Conservation (phyloP, 2,797 vertebrate species). For the Danio aesculapii region DNA sequence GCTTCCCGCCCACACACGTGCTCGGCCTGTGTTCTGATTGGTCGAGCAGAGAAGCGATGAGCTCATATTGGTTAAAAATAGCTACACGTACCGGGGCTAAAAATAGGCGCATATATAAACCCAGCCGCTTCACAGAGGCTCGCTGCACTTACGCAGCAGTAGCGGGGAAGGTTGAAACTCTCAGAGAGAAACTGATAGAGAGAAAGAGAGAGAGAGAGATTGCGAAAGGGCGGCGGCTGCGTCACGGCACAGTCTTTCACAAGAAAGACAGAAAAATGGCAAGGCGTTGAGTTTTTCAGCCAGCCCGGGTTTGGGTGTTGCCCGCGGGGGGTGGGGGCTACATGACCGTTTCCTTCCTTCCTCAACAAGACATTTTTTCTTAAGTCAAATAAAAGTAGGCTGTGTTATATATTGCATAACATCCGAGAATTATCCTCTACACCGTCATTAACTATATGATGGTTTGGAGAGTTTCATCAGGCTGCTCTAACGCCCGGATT, state of each 20-base stretch:
- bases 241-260: slow-evolving; percentile 60
- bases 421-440: slow-evolving; percentile 39
- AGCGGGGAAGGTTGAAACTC: slow-evolving; percentile 15
- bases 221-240: slow-evolving; percentile 32
- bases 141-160: slow-evolving; percentile 33
- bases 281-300: slow-evolving; percentile 55
- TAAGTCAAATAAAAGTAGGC: slow-evolving; percentile 12
- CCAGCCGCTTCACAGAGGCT: slow-evolving; percentile 33
- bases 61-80: slow-evolving; percentile 71
- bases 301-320: slow-evolving; percentile 65
- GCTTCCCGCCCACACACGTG: slow-evolving; percentile 44
- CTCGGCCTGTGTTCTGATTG: slow-evolving; percentile 55
- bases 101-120: slow-evolving; percentile 67
- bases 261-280: slow-evolving; percentile 55
- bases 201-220: neutral
- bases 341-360: slow-evolving; percentile 57
- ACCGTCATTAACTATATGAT: neutral
- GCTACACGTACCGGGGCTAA: slow-evolving; percentile 58
- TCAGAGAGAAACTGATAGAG: neutral
- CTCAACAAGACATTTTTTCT: slow-evolving; percentile 32
- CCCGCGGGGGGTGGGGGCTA: slow-evolving; percentile 65
- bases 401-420: slow-evolving; percentile 33
- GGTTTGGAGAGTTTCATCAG: neutral
- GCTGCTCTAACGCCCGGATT: neutral
- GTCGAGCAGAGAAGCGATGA: slow-evolving; percentile 56